Evolutionary conservation across 2,888 invertebrate genomes (phyloP), one percentile per base, ranked within the genome.

Genomic region (Keiferia lycopersicella): DNA sequence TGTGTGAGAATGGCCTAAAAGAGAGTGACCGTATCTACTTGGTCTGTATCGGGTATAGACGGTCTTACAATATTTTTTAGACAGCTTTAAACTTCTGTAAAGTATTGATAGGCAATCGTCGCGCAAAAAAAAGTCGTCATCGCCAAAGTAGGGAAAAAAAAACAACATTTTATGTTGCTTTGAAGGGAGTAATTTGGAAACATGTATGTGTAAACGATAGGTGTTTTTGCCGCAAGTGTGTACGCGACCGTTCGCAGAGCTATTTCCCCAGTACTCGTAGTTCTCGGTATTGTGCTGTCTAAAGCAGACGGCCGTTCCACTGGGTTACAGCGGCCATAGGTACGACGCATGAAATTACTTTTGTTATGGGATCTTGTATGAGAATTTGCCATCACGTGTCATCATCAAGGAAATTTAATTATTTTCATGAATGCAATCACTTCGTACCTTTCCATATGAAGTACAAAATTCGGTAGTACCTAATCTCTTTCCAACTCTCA

Each of bases 261-360:
- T 70, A 68, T 74, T 74, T 73, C 70, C 66, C 70, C 76, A 79
- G 79, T 71, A 75, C n/a, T n/a, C n/a, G n/a, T 78, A 79, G 72
- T 77, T 77, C 71, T 65, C 39, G 69, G 76, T 78, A 78, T 79
- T 79, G 78, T 73, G 77, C 81, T 83, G 84, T 86, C 86, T 79
- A 53, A 67, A 68, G 68, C 87, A 87, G 82, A 80, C 81, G 76
- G 69, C 68, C 73, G 68, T 71, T 80, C 20, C 18, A 59, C 26
- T 26, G 22, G 30, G 20, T 12, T 22, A 14, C 51, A 53, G 11
- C 14, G 22, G 10, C 20, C 20, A 22, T 53, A 53, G 8, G 51
- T 53, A 48, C 7, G 16, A n/a, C n/a, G 16, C 8, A 26, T 22
- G 22, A 53, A 53, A 53, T 22, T 14, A 53, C 51, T 53, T 53